Evolutionary conservation across 1,140 invertebrate genomes (phyloP).

Genomic region (Caenorhabditis remanei): DNA sequence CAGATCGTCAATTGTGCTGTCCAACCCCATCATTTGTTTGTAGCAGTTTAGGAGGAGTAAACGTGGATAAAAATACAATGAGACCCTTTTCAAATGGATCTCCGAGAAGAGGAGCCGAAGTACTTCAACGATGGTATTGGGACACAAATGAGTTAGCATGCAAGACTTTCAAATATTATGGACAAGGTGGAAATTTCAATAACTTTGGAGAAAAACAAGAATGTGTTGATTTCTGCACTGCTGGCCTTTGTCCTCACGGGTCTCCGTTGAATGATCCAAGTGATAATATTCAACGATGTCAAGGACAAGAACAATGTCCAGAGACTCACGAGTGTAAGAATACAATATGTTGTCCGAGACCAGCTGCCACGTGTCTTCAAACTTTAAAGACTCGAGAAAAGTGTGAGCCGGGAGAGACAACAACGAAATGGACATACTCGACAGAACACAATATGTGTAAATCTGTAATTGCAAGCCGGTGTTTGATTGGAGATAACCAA

Average conservation of each 20-base stretch:
- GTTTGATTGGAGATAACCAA: slow-evolving; percentile 27
- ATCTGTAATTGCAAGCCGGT: background rate
- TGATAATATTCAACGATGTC: slow-evolving; percentile 66
- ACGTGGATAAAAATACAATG: slow-evolving; percentile 50
- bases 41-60: slow-evolving; percentile 67
- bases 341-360: slow-evolving; percentile 68
- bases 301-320: slow-evolving; percentile 66
- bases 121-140: slow-evolving; percentile 67
- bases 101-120: slow-evolving; percentile 58
- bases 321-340: slow-evolving; percentile 65
- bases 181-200: slow-evolving; percentile 73
- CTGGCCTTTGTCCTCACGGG: slow-evolving; percentile 66
- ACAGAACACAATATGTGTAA: slow-evolving; percentile 54
- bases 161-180: slow-evolving; percentile 67
- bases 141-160: slow-evolving; percentile 64
- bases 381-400: background rate
- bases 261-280: slow-evolving; percentile 65
- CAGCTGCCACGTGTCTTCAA: slow-evolving; percentile 53
- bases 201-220: slow-evolving; percentile 69
- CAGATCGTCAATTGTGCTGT: slow-evolving; percentile 65
- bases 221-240: slow-evolving; percentile 68
- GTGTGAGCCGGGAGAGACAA: slow-evolving; percentile 25
- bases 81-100: slow-evolving; percentile 40
- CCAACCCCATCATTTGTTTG: slow-evolving; percentile 67
- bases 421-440: slow-evolving; percentile 23